Evolutionary conservation across 2,113 vertebrate genomes (phyloP), one percentile per base, ranked within the genome.

Genomic region (Junco hyemalis): DNA sequence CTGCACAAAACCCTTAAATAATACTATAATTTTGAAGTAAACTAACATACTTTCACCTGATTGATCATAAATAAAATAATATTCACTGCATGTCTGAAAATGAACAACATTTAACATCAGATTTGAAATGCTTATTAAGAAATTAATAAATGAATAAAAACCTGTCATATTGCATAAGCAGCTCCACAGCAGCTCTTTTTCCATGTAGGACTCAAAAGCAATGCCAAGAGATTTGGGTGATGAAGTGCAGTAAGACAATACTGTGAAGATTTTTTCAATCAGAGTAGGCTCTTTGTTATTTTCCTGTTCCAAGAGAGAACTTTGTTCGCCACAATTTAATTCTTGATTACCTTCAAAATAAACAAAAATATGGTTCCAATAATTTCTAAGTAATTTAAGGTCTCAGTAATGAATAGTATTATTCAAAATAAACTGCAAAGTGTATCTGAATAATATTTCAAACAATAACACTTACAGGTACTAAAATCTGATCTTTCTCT

Each of bases 181-280:
- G 78, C 98, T 97, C 99, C 99, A 99, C 61, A 99, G 81, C 31
- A 98, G 96, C 77, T 98, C 97, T 95, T 97, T 97, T 97, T 99
- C 99, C 96, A 99, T 97, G 96, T 98, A 99, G 45, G 95, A 97
- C 88, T 99, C 98, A 93, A 99, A 98, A 86, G 98, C 98, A 81
- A 92, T 93, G 95, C 97, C 98, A 93, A 99, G 98, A 91, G 98
- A 98, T 96, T 98, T 98, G 56, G 99, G 99, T 89, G 98, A 96
- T 59, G 97, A 96, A 95, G 95, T 98, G 78, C 99, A 97, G 61
- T 97, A 97, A 84, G 97, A 98, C 70, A 99, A 95, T 36, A 99
- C 82, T 44, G 97, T 98, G 89, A 99, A 99, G 93, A 99, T 92
- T 81, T 97, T 96, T 96, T 98, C 97, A 54, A 98, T 90, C 91